Conservation (phyloP, 2,888 invertebrate species). For the Pyrrhia umbra region DNA sequence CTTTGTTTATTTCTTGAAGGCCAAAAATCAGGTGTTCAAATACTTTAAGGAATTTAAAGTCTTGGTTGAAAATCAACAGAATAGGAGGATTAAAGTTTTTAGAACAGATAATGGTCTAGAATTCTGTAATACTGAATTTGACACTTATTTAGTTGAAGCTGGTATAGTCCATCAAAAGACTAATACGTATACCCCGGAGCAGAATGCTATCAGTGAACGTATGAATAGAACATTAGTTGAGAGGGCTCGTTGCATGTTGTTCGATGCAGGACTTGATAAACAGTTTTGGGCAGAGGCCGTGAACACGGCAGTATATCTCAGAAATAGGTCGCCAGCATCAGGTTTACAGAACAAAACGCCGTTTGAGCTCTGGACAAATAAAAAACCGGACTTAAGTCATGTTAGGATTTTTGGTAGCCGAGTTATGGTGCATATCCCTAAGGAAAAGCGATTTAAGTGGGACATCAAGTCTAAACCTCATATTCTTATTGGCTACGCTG, state of each 20-base stretch:
- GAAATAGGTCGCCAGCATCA: too few species aligned
- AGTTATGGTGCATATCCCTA: slow-evolving; percentile 23
- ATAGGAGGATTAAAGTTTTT: slow-evolving; percentile 1
- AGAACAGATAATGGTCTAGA: too few species aligned
- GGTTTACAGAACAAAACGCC: too few species aligned
- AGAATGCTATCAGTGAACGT: slow-evolving; percentile 11
- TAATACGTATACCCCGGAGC: slow-evolving; percentile 15
- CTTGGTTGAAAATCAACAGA: slow-evolving; percentile 10
- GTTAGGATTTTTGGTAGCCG: slow-evolving; percentile 15
- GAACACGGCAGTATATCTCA: slow-evolving; percentile 16
- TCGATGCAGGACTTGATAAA: slow-evolving; percentile 3
- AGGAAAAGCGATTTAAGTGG: slow-evolving; percentile 57
- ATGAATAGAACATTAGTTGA: slow-evolving; percentile 11
- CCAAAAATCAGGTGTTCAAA: slow-evolving; percentile 20
- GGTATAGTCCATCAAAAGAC: slow-evolving; percentile 18
- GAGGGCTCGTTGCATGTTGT: too few species aligned
- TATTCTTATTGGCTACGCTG: slow-evolving; percentile 19
- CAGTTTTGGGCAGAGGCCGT: slow-evolving; percentile 18
- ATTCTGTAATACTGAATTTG: neutral
- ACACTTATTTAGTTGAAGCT: neutral
- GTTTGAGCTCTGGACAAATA: too few species aligned
- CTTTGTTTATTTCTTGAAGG: slow-evolving; percentile 28
- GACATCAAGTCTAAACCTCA: slow-evolving; percentile 42
- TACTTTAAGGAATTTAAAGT: slow-evolving; percentile 16
- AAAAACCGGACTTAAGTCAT: slow-evolving; percentile 27